Conservation (phyloP, 2,797 vertebrate genomes). For the Florisuga fusca region DNA sequence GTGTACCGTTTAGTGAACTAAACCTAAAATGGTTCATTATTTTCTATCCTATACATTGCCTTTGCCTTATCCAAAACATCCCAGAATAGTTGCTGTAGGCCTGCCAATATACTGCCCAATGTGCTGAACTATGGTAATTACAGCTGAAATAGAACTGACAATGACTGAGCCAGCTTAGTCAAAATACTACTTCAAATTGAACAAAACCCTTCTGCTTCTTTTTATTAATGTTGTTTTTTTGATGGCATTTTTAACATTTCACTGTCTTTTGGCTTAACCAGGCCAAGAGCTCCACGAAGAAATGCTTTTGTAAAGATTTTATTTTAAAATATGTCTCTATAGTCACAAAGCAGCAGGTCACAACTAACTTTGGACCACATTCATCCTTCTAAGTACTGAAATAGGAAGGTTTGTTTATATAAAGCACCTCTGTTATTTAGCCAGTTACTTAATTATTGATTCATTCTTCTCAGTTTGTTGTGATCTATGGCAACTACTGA, state of each 20-base stretch:
- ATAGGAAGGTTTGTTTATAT: constrained; percentile 6
- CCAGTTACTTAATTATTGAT: background rate
- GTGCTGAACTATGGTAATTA: background rate
- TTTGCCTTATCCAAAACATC: background rate
- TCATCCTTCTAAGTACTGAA: background rate
- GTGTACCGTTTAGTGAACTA: background rate
- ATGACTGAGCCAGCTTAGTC: background rate
- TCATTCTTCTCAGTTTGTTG: background rate
- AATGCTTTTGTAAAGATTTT: background rate
- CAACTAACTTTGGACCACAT: background rate
- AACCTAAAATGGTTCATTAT: background rate
- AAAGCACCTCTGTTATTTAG: background rate
- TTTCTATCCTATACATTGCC: background rate
- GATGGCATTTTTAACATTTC: background rate
- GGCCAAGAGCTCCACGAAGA: background rate
- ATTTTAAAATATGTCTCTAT: background rate
- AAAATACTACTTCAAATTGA: background rate
- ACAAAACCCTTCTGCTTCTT: background rate
- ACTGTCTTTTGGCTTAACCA: background rate
- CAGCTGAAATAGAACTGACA: background rate
- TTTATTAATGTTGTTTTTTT: background rate
- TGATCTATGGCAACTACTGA: background rate
- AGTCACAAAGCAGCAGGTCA: background rate
- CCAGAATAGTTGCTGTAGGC: background rate
- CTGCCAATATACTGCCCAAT: background rate